Conservation (phyloP, 2,888 invertebrate species). For the Nebria brevicollis region DNA sequence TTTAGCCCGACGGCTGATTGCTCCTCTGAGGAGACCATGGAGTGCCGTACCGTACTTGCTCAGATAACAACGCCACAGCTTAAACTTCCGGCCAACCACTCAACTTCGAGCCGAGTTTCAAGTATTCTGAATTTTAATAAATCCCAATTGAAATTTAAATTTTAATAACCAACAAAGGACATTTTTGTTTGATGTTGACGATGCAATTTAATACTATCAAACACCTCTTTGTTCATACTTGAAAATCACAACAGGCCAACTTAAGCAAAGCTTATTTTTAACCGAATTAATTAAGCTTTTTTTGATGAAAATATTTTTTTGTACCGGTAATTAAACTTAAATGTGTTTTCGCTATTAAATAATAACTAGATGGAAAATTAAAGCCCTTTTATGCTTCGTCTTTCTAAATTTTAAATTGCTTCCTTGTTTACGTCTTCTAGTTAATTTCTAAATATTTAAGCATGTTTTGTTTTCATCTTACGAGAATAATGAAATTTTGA, state of each 20-base stretch:
- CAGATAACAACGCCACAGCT: conserved; percentile 10
- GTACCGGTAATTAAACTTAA: conserved; percentile 25
- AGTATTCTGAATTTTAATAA: conserved; percentile 39
- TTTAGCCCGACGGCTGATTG: conserved; percentile 32
- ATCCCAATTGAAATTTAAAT: conserved; percentile 39
- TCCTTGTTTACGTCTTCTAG: too few relatives aligned
- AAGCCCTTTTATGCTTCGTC: background rate
- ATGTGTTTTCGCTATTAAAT: conserved; percentile 18
- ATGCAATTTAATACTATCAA: conserved; percentile 4
- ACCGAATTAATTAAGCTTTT: background rate
- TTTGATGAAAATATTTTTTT: conserved; percentile 34
- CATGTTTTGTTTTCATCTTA: too few relatives aligned
- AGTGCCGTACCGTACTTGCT: conserved; percentile 4
- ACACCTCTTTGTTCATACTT: background rate
- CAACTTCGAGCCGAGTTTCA: conserved; percentile 14
- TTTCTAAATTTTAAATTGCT: background rate
- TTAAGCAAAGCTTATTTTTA: conserved; percentile 9
- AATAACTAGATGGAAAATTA: background rate
- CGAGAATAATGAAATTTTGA: too few relatives aligned
- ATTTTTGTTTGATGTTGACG: conserved; percentile 17
- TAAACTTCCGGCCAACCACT: background rate
- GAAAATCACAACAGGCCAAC: background rate
- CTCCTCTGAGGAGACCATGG: conserved; percentile 17
- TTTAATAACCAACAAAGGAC: conserved; percentile 38
- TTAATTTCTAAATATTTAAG: too few relatives aligned